Evolutionary conservation across 2,797 vertebrate genomes (phyloP).

Genomic region (Danionella dracula): DNA sequence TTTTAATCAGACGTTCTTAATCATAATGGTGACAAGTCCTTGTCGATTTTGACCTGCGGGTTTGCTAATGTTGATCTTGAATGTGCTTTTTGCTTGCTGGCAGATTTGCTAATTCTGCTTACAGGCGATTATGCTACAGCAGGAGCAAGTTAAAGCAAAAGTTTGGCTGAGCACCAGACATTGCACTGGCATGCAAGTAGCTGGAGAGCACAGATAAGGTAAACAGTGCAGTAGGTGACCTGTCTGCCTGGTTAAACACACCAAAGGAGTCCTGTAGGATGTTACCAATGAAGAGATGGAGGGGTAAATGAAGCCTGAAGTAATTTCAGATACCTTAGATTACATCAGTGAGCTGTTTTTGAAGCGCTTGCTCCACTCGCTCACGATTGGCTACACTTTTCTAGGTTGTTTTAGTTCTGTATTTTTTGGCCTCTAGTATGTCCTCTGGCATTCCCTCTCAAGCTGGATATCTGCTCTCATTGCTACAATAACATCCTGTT

Average conservation of each 20-base stretch:
- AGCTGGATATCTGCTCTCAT: constrained; percentile 10
- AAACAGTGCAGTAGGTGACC: constrained; percentile 46
- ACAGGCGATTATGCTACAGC: neutral
- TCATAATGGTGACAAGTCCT: too few relatives aligned
- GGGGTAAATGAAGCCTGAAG: constrained; percentile 36
- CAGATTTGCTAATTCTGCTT: neutral
- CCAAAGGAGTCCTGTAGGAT: neutral
- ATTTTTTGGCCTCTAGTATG: neutral
- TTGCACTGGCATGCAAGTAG: constrained; percentile 20
- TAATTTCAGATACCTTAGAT: constrained; percentile 55
- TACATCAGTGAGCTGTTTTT: constrained; percentile 26
- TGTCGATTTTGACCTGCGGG: too few relatives aligned
- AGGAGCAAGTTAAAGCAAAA: neutral
- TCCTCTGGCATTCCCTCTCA: constrained; percentile 21
- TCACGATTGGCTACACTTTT: neutral
- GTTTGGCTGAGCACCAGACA: neutral
- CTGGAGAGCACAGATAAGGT: constrained; percentile 8
- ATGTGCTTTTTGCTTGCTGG: neutral
- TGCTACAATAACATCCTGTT: constrained; percentile 22
- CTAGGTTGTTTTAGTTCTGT: neutral
- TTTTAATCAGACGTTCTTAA: too few relatives aligned
- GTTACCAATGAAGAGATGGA: constrained; percentile 36
- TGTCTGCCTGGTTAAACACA: constrained; percentile 46
- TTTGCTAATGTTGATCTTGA: too few relatives aligned
- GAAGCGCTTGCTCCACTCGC: constrained; percentile 4